Conservation (phyloP, 2,888 invertebrate genomes). For the Alviniconcha strummeri region DNA sequence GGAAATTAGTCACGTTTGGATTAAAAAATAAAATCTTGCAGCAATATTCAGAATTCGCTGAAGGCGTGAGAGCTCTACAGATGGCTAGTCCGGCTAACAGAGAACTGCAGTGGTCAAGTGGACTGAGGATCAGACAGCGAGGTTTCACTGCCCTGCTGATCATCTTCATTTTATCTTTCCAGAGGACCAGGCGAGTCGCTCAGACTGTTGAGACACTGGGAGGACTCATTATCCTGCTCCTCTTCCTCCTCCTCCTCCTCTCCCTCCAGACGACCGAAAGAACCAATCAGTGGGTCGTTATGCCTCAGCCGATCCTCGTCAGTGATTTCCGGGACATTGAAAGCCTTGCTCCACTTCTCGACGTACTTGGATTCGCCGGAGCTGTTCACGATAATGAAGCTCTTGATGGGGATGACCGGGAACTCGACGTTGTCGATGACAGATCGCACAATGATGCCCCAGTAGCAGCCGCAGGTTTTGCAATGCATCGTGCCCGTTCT, state of each 20-base stretch:
- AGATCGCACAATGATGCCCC: slow-evolving; percentile 28
- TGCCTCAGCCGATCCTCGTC: slow-evolving; percentile 13
- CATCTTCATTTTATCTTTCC: background rate
- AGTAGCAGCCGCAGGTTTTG: slow-evolving; percentile 5
- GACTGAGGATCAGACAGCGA: too few relatives aligned
- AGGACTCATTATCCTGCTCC: background rate
- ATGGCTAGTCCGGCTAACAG: background rate
- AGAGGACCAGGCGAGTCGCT: background rate
- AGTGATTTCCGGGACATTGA: background rate
- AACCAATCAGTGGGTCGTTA: background rate
- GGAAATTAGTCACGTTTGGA: too few relatives aligned
- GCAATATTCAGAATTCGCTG: background rate
- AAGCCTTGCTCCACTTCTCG: slow-evolving; percentile 21
- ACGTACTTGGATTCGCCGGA: background rate
- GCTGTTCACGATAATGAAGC: slow-evolving; percentile 2
- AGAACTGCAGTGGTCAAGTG: background rate
- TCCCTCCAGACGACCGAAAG: background rate
- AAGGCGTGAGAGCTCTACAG: background rate
- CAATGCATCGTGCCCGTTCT: slow-evolving; percentile 23
- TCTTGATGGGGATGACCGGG: slow-evolving; percentile 26
- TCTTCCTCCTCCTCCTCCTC: background rate
- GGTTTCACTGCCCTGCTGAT: background rate
- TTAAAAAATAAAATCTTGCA: too few relatives aligned
- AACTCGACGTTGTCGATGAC: slow-evolving; percentile 26
- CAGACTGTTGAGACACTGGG: background rate